These are phyloP conservation scores for Papilio elwesi DNA, from an alignment of 2,888 invertebrate genomes.

Conservation along the genomic window DNA sequence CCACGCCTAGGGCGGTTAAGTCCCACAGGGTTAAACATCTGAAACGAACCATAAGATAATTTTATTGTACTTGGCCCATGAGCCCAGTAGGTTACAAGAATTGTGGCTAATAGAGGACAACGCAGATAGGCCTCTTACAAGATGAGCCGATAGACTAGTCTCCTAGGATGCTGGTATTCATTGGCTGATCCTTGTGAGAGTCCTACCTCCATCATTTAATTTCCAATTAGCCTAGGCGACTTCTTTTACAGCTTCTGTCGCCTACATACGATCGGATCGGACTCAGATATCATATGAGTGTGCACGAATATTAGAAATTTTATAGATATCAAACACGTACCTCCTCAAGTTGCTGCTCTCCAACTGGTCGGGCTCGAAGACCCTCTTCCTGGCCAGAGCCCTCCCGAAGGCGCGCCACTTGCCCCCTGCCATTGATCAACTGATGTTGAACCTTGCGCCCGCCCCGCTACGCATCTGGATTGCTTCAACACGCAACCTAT, in stretches of 20 bases:
- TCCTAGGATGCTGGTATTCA: too few species aligned
- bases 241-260: too few species aligned
- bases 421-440: constrained; percentile 69
- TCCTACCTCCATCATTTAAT: too few species aligned
- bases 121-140: too few species aligned
- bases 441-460: constrained; percentile 41
- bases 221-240: too few species aligned
- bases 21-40: constrained; percentile 90
- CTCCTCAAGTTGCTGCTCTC: constrained; percentile 62
- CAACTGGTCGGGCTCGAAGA: constrained; percentile 54
- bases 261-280: too few species aligned
- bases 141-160: too few species aligned
- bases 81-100: neutral
- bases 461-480: constrained; percentile 54
- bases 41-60: constrained; percentile 42
- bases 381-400: constrained; percentile 57
- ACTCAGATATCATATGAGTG: too few species aligned
- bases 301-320: too few species aligned
- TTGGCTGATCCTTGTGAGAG: too few species aligned
- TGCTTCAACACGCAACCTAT: constrained; percentile 41
- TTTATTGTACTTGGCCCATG: neutral
- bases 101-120: neutral
- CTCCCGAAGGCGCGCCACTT: constrained; percentile 57
- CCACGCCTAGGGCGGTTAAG: constrained; percentile 91
- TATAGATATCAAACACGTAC: constrained; percentile 46